These are phyloP conservation scores for Phycodurus eques DNA, from an alignment of 2,113 vertebrate genomes.

Conservation along the genomic window DNA sequence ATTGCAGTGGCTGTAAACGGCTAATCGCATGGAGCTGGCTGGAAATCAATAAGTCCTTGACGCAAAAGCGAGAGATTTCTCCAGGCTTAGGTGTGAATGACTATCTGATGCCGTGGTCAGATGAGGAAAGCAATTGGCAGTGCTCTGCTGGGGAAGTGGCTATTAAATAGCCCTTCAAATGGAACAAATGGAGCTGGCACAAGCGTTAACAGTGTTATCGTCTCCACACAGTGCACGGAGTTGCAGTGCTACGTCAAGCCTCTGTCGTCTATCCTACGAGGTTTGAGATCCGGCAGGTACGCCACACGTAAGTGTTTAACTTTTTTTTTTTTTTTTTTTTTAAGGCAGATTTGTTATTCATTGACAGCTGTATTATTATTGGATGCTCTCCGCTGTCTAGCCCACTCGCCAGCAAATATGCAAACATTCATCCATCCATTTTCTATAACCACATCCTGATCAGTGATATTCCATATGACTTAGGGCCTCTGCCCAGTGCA, in stretches of 20 bases:
- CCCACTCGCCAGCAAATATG: too few relatives aligned
- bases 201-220: constrained; percentile 7
- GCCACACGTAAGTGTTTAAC: constrained; percentile 57
- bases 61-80: neutral
- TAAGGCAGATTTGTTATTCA: neutral
- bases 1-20: neutral
- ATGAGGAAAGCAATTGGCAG: neutral
- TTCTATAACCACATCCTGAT: too few relatives aligned
- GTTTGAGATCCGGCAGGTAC: constrained; percentile 57
- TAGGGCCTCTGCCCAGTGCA: too few relatives aligned
- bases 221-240: constrained; percentile 45
- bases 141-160: neutral
- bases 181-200: neutral
- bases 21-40: neutral
- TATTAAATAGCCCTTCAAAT: neutral
- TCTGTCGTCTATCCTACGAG: constrained; percentile 58
- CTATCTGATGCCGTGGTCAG: neutral
- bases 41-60: constrained; percentile 1
- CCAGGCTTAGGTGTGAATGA: constrained; percentile 1
- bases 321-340: neutral
- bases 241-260: constrained; percentile 59
- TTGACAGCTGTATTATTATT: neutral
- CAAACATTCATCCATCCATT: too few relatives aligned
- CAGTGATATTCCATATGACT: too few relatives aligned
- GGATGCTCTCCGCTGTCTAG: too few relatives aligned